Conservation (phyloP, 1,140 invertebrate species). For the Papilio dardanus region DNA sequence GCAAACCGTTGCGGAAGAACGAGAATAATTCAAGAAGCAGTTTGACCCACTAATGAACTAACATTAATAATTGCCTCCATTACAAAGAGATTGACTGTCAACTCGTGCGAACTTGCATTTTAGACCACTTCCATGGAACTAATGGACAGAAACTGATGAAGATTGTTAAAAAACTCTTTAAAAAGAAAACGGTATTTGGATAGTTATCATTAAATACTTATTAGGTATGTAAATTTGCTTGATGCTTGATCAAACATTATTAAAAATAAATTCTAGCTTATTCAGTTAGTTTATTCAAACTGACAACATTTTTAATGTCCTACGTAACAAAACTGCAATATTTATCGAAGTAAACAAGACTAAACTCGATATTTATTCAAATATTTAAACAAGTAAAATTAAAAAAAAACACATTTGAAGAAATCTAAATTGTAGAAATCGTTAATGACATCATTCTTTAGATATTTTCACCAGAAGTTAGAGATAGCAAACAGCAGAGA, state of each 20-base stretch:
- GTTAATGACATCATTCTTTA: background rate
- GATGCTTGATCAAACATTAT: background rate
- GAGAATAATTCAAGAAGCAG: constrained; percentile 6
- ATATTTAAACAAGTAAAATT: background rate
- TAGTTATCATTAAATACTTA: background rate
- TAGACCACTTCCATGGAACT: background rate
- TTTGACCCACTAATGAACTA: constrained; percentile 10
- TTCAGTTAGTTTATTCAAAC: too few species aligned
- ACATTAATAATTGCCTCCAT: background rate
- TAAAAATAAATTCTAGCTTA: background rate
- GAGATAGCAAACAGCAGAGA: background rate
- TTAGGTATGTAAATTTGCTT: background rate
- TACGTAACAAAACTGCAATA: too few species aligned
- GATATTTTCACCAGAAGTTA: background rate
- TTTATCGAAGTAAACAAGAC: too few species aligned
- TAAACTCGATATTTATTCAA: too few species aligned
- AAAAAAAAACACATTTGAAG: background rate
- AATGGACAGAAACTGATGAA: background rate
- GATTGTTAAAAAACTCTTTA: background rate
- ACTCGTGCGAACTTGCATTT: background rate
- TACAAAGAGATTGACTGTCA: constrained; percentile 4
- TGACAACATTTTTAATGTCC: too few species aligned
- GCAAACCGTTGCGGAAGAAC: constrained; percentile 39
- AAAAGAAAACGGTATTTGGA: background rate
- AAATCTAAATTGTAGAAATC: background rate